Conservation (phyloP, 2,113 vertebrate genomes). For the Galbula dea region DNA sequence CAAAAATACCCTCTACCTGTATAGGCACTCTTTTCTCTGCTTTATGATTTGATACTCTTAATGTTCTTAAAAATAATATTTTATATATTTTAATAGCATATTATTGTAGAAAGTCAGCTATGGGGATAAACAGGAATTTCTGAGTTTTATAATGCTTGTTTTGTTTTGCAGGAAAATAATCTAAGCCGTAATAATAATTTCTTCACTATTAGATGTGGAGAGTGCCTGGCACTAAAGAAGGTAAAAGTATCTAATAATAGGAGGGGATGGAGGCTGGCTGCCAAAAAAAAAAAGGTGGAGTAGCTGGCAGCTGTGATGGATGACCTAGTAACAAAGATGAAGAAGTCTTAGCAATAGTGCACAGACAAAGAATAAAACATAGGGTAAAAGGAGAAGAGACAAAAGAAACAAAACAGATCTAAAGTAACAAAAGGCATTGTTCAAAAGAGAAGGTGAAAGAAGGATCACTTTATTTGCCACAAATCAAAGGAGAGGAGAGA, state of each 20-base stretch:
- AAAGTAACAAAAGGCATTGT: background rate
- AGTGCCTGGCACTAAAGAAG: background rate
- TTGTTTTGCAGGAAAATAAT: background rate
- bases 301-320: conserved; percentile 42
- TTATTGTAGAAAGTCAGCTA: background rate
- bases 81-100: too few species aligned
- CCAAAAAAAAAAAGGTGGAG: conserved; percentile 12
- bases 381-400: background rate
- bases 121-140: background rate
- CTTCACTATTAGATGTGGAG: background rate
- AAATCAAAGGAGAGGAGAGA: background rate
- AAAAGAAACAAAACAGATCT: background rate
- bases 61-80: background rate
- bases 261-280: background rate
- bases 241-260: conserved; percentile 15
- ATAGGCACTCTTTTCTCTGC: background rate
- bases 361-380: conserved; percentile 15
- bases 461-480: background rate
- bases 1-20: background rate
- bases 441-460: background rate
- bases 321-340: conserved; percentile 54
- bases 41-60: background rate
- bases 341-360: conserved; percentile 27
- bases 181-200: background rate
- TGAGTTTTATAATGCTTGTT: background rate